phyloP scores from a whole-genome alignment of 1,140 invertebrate species.

The Thrips palmi region DNA sequence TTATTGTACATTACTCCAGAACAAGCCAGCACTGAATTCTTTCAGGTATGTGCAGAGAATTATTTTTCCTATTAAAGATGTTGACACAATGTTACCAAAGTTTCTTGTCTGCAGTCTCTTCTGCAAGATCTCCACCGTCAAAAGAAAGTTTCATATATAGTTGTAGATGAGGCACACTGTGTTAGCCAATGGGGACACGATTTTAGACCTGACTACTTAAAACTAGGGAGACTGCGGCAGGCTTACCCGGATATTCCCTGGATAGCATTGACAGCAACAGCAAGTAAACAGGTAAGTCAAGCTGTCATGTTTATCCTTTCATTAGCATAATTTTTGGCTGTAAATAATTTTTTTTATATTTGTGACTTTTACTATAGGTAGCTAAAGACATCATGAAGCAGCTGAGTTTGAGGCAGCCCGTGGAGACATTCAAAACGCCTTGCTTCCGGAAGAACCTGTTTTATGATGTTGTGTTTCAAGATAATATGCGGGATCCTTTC shows the following conservation, averaged over 20 bases:
- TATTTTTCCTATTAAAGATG: conserved; percentile 3
- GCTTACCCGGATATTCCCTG: conserved; percentile 53
- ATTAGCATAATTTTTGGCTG: conserved; percentile 3
- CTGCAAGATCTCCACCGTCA: conserved; percentile 26
- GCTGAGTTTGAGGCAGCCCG: conserved; percentile 30
- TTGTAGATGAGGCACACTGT: conserved; percentile 94
- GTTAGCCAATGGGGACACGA: conserved; percentile 97
- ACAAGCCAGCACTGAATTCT: conserved; percentile 58
- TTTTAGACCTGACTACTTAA: conserved; percentile 87
- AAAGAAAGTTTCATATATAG: conserved; percentile 35
- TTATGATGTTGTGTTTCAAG: conserved; percentile 62
- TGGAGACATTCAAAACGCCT: conserved; percentile 35
- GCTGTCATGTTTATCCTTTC: neutral
- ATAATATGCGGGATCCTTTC: conserved; percentile 55
- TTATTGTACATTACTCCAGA: conserved; percentile 88
- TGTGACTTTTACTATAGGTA: conserved; percentile 21
- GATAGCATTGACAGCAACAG: conserved; percentile 90
- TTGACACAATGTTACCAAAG: neutral
- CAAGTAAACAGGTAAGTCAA: conserved; percentile 27
- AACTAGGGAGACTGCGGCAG: conserved; percentile 37
- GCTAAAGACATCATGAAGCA: conserved; percentile 35
- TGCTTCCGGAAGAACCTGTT: conserved; percentile 47
- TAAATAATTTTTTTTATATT: conserved; percentile 21
- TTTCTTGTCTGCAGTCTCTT: conserved; percentile 18
- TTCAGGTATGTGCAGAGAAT: conserved; percentile 29